Conservation (phyloP, 2,797 vertebrate species). For the Spondyliosoma cantharus region DNA sequence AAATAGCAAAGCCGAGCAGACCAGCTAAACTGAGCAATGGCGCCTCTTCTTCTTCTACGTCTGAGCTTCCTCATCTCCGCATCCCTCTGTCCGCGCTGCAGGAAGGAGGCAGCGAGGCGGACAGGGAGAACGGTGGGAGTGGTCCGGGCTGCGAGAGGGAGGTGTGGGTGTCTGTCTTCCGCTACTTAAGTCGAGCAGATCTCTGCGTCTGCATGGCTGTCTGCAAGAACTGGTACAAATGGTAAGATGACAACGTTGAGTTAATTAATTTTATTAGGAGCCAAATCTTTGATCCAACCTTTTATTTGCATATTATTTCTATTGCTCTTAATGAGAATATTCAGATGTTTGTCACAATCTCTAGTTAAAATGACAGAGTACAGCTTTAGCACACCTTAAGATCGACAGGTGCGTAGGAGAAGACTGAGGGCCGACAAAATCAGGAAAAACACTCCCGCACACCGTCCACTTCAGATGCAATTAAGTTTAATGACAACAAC, state of each 20-base stretch:
- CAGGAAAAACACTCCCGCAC: too few relatives aligned
- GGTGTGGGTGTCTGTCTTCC: constrained; percentile 98
- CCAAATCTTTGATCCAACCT: not conserved
- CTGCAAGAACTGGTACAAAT: constrained; percentile 99
- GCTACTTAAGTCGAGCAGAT: constrained; percentile 94
- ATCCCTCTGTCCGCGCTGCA: constrained; percentile 82
- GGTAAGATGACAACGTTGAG: constrained; percentile 89
- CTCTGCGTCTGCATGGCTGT: constrained; percentile 98
- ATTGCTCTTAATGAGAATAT: too few relatives aligned
- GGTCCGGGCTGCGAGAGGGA: constrained; percentile 93
- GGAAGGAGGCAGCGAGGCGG: constrained; percentile 86
- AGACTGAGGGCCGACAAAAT: too few relatives aligned
- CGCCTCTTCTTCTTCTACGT: constrained; percentile 71
- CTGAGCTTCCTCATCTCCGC: constrained; percentile 72
- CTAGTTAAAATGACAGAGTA: too few relatives aligned
- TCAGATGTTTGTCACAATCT: not conserved
- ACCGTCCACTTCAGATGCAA: too few relatives aligned
- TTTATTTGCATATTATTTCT: not conserved
- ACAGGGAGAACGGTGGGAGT: constrained; percentile 81
- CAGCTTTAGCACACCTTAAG: too few relatives aligned
- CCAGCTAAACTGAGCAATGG: constrained; percentile 78
- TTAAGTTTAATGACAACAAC: too few relatives aligned
- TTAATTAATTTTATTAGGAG: not conserved
- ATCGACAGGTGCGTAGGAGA: too few relatives aligned
- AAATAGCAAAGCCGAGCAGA: constrained; percentile 67